phyloP scores from a whole-genome alignment of 2,888 invertebrate genomes.

The Ganaspis brasiliensis region DNA sequence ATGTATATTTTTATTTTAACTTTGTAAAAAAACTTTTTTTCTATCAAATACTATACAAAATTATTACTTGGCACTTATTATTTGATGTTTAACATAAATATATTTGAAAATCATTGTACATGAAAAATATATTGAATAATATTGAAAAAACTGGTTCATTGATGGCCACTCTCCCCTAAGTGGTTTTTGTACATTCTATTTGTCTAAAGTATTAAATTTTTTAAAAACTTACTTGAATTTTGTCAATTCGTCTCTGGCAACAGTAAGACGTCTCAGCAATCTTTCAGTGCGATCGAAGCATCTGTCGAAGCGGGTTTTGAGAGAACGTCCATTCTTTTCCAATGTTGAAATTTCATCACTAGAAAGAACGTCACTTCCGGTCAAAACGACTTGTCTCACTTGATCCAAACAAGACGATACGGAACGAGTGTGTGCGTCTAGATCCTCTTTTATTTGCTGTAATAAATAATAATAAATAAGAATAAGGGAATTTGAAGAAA shows the following conservation, averaged over 20 bases:
- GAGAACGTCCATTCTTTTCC: conserved; percentile 92
- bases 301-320: conserved; percentile 91
- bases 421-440: conserved; percentile 92
- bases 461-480: conserved; percentile 57
- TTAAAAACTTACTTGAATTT: conserved; percentile 85
- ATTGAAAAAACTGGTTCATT: too few relatives aligned
- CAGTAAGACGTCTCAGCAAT: conserved; percentile 88
- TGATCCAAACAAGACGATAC: conserved; percentile 94
- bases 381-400: conserved; percentile 93
- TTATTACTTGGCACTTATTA: too few relatives aligned
- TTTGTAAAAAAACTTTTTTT: too few relatives aligned
- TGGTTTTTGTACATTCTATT: too few relatives aligned
- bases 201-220: not conserved
- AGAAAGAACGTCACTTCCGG: conserved; percentile 95
- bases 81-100: too few relatives aligned
- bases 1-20: too few relatives aligned
- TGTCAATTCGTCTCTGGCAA: conserved; percentile 93
- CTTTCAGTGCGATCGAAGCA: conserved; percentile 91
- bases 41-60: too few relatives aligned
- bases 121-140: too few relatives aligned
- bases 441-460: conserved; percentile 93
- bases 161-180: too few relatives aligned
- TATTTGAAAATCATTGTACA: too few relatives aligned
- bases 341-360: conserved; percentile 94
- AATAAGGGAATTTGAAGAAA: not conserved